Conservation (phyloP, 2,113 vertebrate species). For the Mustela nigripes region DNA sequence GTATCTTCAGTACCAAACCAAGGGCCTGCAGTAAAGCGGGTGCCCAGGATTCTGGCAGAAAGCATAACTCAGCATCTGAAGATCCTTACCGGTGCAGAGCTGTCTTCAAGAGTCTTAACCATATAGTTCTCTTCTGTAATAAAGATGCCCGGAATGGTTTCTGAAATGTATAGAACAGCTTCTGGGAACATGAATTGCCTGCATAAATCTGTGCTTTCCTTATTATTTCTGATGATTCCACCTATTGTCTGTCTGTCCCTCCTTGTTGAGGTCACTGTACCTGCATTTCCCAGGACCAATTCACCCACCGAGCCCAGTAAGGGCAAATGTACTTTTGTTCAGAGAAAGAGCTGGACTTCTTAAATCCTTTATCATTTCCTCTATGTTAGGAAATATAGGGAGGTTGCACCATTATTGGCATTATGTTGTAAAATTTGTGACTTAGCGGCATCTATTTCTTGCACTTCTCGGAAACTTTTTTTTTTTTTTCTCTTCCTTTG, state of each 20-base stretch:
- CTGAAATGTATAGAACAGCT: background rate
- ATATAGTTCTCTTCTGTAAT: background rate
- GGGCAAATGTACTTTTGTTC: background rate
- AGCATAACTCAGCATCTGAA: background rate
- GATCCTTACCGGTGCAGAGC: background rate
- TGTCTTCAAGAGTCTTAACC: background rate
- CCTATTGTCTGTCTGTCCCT: background rate
- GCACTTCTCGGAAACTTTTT: background rate
- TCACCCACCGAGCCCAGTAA: background rate
- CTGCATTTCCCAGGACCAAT: background rate
- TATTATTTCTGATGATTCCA: slow-evolving; percentile 44
- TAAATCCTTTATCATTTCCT: background rate
- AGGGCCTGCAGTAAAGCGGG: background rate
- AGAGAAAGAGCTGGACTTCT: background rate
- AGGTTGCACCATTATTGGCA: background rate
- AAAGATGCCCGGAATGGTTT: background rate
- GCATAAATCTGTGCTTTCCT: slow-evolving; percentile 6
- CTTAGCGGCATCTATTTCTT: background rate
- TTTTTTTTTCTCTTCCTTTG: background rate
- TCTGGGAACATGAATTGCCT: background rate
- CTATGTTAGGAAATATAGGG: background rate
- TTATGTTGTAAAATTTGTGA: background rate
- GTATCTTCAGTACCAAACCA: background rate
- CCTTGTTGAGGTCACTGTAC: background rate
- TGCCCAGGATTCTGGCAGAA: background rate